These are phyloP conservation scores for Poecilus cupreus DNA, from an alignment of 2,888 invertebrate species.

Conservation along the genomic window DNA sequence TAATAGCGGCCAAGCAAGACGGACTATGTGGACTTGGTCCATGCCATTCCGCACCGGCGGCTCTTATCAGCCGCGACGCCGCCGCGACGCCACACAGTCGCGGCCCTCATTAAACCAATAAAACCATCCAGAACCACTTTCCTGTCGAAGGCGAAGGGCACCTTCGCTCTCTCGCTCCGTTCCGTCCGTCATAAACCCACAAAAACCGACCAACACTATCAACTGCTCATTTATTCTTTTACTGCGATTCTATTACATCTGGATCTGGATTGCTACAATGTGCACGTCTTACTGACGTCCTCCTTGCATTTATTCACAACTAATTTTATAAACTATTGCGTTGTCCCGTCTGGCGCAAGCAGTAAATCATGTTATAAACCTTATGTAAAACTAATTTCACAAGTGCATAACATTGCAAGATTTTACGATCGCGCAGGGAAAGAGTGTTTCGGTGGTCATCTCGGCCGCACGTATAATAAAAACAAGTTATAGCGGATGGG, in stretches of 20 bases:
- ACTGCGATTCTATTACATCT: too few species aligned
- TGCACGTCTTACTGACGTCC: background rate
- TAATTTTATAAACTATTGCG: background rate
- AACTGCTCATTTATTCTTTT: background rate
- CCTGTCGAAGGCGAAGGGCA: background rate
- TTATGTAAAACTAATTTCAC: conserved; percentile 43
- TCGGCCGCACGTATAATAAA: conserved; percentile 53
- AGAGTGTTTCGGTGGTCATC: conserved; percentile 34
- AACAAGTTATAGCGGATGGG: conserved; percentile 55
- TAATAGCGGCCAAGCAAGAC: conserved; percentile 42
- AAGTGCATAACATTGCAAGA: conserved; percentile 44
- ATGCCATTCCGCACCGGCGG: background rate
- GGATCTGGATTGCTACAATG: background rate
- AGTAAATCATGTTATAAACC: conserved; percentile 36
- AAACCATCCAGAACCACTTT: conserved; percentile 35
- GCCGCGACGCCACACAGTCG: conserved; percentile 39
- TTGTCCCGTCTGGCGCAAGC: background rate
- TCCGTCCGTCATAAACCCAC: background rate
- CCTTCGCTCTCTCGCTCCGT: background rate
- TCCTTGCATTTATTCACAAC: background rate
- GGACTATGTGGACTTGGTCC: conserved; percentile 23
- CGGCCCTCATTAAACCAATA: conserved; percentile 57
- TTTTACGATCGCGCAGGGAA: conserved; percentile 7
- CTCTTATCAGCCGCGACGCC: conserved; percentile 54
- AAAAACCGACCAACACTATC: background rate